Evolutionary conservation across 2,113 vertebrate species (phyloP).

Genomic region (Emydura subglobosa): DNA sequence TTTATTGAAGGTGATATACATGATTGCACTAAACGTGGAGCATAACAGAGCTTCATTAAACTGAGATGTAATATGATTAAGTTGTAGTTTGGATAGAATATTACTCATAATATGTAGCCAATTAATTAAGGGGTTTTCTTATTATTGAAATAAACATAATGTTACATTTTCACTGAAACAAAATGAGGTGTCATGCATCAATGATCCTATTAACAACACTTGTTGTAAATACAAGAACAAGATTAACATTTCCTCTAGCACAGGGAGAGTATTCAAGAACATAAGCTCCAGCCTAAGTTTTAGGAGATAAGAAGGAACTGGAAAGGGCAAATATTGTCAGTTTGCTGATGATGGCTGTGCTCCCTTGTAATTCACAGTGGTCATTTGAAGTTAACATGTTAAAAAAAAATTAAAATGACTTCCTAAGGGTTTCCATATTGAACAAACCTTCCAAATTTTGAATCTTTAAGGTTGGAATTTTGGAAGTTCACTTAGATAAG

Average conservation of each 20-base stretch:
- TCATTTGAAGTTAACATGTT: neutral
- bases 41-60: neutral
- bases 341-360: neutral
- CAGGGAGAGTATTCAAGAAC: neutral
- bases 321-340: constrained; percentile 50
- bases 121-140: neutral
- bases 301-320: neutral
- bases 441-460: constrained; percentile 39
- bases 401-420: constrained; percentile 20
- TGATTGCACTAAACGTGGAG: neutral
- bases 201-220: neutral
- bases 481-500: constrained; percentile 45
- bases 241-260: neutral
- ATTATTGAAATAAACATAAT: neutral
- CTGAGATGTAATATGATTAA: neutral
- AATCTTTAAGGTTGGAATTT: constrained; percentile 33
- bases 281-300: neutral
- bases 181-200: neutral
- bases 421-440: constrained; percentile 36
- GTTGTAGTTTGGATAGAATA: neutral
- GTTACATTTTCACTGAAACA: neutral
- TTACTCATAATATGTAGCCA: neutral
- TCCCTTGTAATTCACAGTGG: neutral
- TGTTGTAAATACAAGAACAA: neutral
- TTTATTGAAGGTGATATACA: neutral